Conservation (phyloP, 35 echinoderm and acorn worm species). For the Patiria miniata region DNA sequence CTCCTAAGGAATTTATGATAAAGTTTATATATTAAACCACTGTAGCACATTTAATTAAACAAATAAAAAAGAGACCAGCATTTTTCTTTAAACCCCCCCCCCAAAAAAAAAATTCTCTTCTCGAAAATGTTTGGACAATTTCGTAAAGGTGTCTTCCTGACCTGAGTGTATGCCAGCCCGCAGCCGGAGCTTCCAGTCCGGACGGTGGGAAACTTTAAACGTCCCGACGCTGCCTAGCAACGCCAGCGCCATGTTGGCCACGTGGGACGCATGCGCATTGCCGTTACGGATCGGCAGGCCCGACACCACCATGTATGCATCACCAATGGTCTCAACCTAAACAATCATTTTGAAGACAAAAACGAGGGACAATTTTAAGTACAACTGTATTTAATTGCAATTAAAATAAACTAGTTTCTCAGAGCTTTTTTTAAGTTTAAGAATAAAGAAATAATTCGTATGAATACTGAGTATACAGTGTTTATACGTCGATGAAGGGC, state of each 20-base stretch:
- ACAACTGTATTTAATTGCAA: too few species aligned
- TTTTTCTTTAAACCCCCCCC: background rate
- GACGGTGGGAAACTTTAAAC: constrained; percentile 47
- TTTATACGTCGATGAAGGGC: too few species aligned
- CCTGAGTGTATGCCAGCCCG: constrained; percentile 69
- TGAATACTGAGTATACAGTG: too few species aligned
- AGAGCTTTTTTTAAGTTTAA: too few species aligned
- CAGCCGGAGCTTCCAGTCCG: constrained; percentile 43
- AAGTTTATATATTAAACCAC: too few species aligned
- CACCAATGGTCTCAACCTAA: constrained; percentile 95
- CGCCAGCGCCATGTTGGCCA: constrained; percentile 62
- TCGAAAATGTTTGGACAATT: too few species aligned
- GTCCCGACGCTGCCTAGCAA: constrained; percentile 37
- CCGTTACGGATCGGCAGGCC: constrained; percentile 69
- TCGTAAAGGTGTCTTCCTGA: background rate
- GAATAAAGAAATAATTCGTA: too few species aligned
- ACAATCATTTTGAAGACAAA: too few species aligned
- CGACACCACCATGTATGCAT: constrained; percentile 96
- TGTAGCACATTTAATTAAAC: background rate
- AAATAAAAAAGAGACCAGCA: background rate
- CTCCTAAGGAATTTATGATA: too few species aligned
- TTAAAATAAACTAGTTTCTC: too few species aligned
- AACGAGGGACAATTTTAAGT: too few species aligned
- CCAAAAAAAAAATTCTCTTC: background rate
- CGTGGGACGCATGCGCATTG: constrained; percentile 45